Base-by-base conservation (phyloP, 2,797 vertebrate genomes). In the Aphelocoma californica region DNA sequence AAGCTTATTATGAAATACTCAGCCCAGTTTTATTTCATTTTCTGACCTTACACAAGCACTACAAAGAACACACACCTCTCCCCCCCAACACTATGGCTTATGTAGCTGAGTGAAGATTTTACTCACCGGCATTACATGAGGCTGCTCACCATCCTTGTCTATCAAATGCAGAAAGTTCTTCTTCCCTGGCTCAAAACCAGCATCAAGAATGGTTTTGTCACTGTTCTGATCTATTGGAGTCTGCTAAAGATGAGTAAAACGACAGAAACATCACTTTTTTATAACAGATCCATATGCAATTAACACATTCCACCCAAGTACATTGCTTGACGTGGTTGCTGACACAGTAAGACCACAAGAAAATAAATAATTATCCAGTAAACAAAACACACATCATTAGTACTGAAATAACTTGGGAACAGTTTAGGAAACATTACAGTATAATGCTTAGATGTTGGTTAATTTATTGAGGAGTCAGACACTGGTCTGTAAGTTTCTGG, bases 121-220 rank as follows among this genome's bases (percentile, higher is more conserved):
- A 98, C 98, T 98, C 96, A 99, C 99, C 42, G 98, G 98, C 80
- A 97, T 96, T 82, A 98, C 96, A 70, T 99, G 99, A 86, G 99
- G 99, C 97, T 99, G 99, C 95, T 99, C 99, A 95, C 99, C 99
- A 91, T 99, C 99, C 98, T 98, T 99, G 97, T 99, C 99, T 19
- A 98, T 99, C 77, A 99, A 97, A 82, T 99, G 99, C 64, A 99
- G 98, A 82, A 99, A 99, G 97, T 99, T 99, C 97, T 98, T 99
- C 97, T 99, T 99, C 80, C 99, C 99, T 54, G 99, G 97, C 94
- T 99, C 99, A 98, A 99, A 99, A 87, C 98, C 98, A 93, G 98
- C 98, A 94, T 99, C 98, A 70, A 98, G 98, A 96, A 99, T 98
- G 89, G 99, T 98, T 98, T 98, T 99, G 85, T 99, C 98, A 98